Base-by-base conservation (phyloP, 2,113 vertebrate species). In the Catharus bicknelli region DNA sequence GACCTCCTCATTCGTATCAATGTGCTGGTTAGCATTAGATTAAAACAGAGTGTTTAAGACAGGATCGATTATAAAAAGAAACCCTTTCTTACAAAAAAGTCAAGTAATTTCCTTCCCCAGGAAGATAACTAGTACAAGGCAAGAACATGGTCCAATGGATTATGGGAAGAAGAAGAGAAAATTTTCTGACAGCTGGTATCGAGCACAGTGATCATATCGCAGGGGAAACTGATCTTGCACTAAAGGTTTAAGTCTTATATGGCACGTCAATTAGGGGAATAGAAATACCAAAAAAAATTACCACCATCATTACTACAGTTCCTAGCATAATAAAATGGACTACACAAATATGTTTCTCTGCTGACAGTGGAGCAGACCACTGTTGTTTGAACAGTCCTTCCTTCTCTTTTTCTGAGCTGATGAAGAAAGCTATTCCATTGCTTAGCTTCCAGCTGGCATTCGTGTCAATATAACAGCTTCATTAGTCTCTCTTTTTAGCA, bases 401-500 rank as follows among this genome's bases (percentile, higher is more conserved):
- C 54, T 87, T 85, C 61, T 40, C 68, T 86, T 88, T 51, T 83
- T 62, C 64, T 74, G 27, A 82, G 55, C 32, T 62, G 81, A 95
- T 10, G 42, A 89, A 90, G 63, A 83, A 94, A 76, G 50, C 34
- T 95, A 82, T 94, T 96, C 88, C 83, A 70, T 84, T 54, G 67
- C 66, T 95, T 58, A 76, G 76, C 87, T 94, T 96, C 68, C 86
- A 92, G 81, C 62, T 91, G 84, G 84, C 88, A 91, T n/a, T 42
- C 83, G 51, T 6, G 7, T 88, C 92, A 92, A 58, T 48, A 13
- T 42, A 95, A 95, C 62, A 90, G 75, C 92, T 95, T 93, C 92
- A 96, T 97, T 95, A 95, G 48, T 43, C 36, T 78, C 83, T 87
- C 83, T 90, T 79, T 79, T 90, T 93, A 94, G 73, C 77, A 74